Evolutionary conservation across 2,888 invertebrate species (phyloP).

Genomic region (Xanthorhoe spadicearia): DNA sequence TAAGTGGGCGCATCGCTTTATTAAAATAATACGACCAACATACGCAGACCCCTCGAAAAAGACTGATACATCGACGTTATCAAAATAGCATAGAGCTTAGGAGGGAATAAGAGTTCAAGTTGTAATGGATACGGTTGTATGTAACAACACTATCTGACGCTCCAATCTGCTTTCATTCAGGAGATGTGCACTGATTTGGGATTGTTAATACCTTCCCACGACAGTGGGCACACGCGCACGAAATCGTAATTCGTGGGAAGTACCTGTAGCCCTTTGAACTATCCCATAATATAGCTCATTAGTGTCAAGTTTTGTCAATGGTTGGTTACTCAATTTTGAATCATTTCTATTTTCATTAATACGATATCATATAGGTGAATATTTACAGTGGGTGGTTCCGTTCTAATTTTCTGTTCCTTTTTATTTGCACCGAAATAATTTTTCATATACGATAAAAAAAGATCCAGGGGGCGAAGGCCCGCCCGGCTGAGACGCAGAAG

Average conservation of each 20-base stretch:
- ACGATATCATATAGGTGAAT: too few relatives aligned
- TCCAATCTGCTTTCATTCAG: conserved; percentile 74
- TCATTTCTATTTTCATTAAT: too few relatives aligned
- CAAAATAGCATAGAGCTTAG: conserved; percentile 22
- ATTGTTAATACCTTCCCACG: conserved; percentile 82
- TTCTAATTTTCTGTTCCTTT: too few relatives aligned
- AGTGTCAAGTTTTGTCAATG: conserved; percentile 22
- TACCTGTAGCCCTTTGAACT: conserved; percentile 40
- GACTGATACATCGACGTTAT: conserved; percentile 7
- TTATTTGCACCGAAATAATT: too few relatives aligned
- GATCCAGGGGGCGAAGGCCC: too few relatives aligned
- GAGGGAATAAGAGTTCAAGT: conserved; percentile 55
- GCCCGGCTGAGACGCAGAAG: too few relatives aligned
- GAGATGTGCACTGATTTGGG: conserved; percentile 71
- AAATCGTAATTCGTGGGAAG: conserved; percentile 58
- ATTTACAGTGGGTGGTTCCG: too few relatives aligned
- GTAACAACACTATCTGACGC: conserved; percentile 67
- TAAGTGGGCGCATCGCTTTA: conserved; percentile 77
- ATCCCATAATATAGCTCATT: conserved; percentile 36
- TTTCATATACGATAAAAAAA: too few relatives aligned
- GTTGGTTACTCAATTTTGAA: neutral
- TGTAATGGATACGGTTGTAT: conserved; percentile 53
- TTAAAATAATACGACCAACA: conserved; percentile 70
- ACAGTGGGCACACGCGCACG: conserved; percentile 68
- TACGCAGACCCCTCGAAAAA: conserved; percentile 52